Percentiles rank a stretch among this genome's conserved stretches.
Conservation (phyloP, 1,140 invertebrate species). For the Druon quercuslanigerum region DNA sequence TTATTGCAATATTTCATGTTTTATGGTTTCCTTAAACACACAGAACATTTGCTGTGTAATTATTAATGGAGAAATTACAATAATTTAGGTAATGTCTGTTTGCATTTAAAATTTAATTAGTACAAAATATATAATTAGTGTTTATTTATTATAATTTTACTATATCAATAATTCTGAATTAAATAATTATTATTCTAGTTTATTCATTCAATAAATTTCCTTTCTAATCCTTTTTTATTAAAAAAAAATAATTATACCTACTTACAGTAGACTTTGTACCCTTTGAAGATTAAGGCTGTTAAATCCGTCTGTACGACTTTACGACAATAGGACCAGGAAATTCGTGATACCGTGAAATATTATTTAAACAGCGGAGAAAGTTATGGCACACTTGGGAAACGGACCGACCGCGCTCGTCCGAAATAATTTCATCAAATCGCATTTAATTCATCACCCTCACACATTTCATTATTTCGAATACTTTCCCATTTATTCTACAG, state of each 20-base stretch:
- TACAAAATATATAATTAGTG: no score
- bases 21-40: not conserved
- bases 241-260: not conserved
- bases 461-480: not conserved
- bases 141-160: no score
- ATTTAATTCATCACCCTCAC: conserved; percentile 27
- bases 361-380: conserved; percentile 49
- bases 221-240: no score
- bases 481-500: not conserved
- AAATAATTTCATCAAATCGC: conserved; percentile 39
- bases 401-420: conserved; percentile 29
- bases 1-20: conserved; percentile 7
- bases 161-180: no score
- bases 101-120: no score
- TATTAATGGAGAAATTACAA: no score
- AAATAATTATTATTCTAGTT: no score
- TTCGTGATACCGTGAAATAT: conserved; percentile 49
- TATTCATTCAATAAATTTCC: no score
- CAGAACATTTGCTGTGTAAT: not conserved
- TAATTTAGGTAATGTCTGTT: no score
- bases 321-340: conserved; percentile 37
- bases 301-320: conserved; percentile 27
- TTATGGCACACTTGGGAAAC: conserved; percentile 44
- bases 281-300: conserved; percentile 25
- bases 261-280: not conserved